These are phyloP conservation scores for Campoplex nolae DNA, from an alignment of 2,888 invertebrate species.

Conservation along the genomic window DNA sequence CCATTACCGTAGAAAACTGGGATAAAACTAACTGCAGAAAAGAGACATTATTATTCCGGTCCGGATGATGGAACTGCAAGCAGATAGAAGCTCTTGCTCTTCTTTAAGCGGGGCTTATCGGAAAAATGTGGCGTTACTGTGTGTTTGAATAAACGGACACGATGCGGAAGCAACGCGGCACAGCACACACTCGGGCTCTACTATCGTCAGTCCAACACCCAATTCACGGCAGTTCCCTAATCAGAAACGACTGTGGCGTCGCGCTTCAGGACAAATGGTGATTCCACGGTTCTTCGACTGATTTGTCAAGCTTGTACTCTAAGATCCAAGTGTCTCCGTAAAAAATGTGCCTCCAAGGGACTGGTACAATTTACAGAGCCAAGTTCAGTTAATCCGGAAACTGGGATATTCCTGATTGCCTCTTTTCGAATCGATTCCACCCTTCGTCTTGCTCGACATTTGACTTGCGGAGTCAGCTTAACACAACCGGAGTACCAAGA, in stretches of 20 bases:
- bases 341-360: not conserved
- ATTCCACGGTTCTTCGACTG: not conserved
- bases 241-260: not conserved
- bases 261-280: not conserved
- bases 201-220: not conserved
- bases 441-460: constrained; percentile 19
- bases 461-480: constrained; percentile 56
- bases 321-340: not conserved
- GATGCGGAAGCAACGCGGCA: not conserved
- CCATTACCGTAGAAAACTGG: constrained; percentile 56
- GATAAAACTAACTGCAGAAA: constrained; percentile 49
- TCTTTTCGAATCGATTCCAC: constrained; percentile 66
- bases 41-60: constrained; percentile 1
- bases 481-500: constrained; percentile 39
- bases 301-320: not conserved
- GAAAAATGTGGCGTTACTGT: not conserved
- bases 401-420: constrained; percentile 59
- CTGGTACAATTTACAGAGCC: not conserved
- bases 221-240: not conserved
- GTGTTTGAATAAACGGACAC: not conserved
- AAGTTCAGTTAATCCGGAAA: not conserved
- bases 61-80: not conserved
- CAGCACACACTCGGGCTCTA: not conserved
- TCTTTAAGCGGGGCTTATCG: not conserved
- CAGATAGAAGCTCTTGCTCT: not conserved